Base-by-base conservation (phyloP, 2,113 vertebrate genomes). In the Boleophthalmus pectinirostris region DNA sequence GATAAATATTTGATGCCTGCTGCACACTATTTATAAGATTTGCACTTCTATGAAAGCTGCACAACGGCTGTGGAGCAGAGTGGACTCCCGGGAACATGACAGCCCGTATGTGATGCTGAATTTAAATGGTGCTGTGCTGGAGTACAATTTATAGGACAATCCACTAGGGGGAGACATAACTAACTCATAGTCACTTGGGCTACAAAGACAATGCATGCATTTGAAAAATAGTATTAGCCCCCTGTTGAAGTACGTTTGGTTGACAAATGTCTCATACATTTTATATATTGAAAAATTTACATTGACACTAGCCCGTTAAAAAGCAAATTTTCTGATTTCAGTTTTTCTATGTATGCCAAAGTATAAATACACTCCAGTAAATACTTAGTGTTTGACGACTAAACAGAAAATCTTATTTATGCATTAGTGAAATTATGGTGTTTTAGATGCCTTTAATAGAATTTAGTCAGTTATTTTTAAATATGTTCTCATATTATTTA, bases 91-190 rank as follows among this genome's bases (percentile, higher is more conserved):
- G 77, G 84, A 75, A 86, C 81, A 13, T 3, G 72, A 75, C 75
- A 65, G 77, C 49, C 66, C 24, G 66, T 76, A 61, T 4, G 20
- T 38, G 65, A 66, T 10, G 47, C 65, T 79, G 79, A 86, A 81
- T 81, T 68, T 49, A 71, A 81, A 82, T 79, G 67, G 25, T 73
- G 65, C 66, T 70, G 68, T 75, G 64, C 20, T 25, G 54, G 2
- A 79, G 84, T 45, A 51, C 5, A 20, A 66, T 21, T 1, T 15
- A 21, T 11, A 54, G 33, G 23, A 25, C 2, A 20, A 5, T 11
- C 80, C 90, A 85, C 84, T 60, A 81, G 90, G 79, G 82, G 90
- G 89, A 76, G 78, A 88, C 85, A 87, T 77, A 81, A 69, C 46
- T 72, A 56, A 56, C 51, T 11, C 64, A 45, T 56, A 33, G 43